A percentile compares a stretch with the other conserved stretches of the same genome.
phyloP scores from a whole-genome alignment of 2,113 vertebrate genomes.

The Eleginops maclovinus region DNA sequence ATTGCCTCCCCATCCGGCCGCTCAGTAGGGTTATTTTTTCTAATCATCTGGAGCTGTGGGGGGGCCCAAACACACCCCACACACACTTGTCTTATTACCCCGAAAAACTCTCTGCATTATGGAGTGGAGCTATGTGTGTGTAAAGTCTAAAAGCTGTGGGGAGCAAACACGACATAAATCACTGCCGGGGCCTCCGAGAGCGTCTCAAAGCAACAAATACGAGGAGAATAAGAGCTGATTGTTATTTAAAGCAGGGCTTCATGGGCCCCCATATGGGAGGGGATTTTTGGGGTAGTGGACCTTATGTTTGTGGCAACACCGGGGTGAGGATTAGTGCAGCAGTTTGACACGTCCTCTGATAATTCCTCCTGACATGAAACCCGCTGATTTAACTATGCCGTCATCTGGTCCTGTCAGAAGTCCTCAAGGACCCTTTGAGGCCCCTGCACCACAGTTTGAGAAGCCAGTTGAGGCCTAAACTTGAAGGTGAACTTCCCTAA shows the following conservation, averaged over 20 bases:
- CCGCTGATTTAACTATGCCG: constrained; percentile 1
- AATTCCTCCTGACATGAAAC: constrained; percentile 9
- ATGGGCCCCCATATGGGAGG: background rate
- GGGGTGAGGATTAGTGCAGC: background rate
- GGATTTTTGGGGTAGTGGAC: background rate
- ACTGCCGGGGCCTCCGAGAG: constrained; percentile 36
- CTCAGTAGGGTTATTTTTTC: constrained; percentile 61
- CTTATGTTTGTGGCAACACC: constrained; percentile 28
- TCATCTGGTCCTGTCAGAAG: background rate
- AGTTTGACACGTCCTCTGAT: constrained; percentile 4
- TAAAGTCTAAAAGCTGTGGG: constrained; percentile 43
- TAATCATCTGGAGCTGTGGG: constrained; percentile 63
- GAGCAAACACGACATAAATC: constrained; percentile 66
- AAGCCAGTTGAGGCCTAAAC: background rate
- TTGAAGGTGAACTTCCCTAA: background rate
- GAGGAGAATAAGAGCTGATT: constrained; percentile 44
- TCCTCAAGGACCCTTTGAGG: background rate
- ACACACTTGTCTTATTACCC: constrained; percentile 26
- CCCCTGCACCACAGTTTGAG: background rate
- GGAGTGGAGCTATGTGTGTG: constrained; percentile 34
- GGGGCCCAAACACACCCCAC: constrained; percentile 27
- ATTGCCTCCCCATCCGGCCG: constrained; percentile 23
- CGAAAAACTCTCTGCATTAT: constrained; percentile 10
- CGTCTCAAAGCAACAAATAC: constrained; percentile 44
- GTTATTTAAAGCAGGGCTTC: constrained; percentile 65